These are phyloP conservation scores for Zophobas morio DNA, from an alignment of 1,140 invertebrate genomes.

Conservation along the genomic window DNA sequence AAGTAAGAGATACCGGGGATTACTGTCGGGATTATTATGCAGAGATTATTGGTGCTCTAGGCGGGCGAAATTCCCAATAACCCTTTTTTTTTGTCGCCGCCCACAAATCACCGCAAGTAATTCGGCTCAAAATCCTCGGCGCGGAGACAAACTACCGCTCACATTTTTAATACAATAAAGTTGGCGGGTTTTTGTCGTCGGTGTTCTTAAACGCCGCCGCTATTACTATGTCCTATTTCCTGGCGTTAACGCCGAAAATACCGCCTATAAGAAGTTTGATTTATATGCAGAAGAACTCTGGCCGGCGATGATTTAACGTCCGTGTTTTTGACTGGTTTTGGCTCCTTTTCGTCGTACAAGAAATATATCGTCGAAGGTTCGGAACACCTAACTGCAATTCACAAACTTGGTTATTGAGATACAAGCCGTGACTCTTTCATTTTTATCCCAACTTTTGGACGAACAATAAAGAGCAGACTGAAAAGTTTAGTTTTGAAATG, in stretches of 20 bases:
- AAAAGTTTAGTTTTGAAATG: constrained; percentile 46
- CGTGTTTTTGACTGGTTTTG: constrained; percentile 31
- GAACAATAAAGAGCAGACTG: constrained; percentile 42
- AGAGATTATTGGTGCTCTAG: constrained; percentile 1
- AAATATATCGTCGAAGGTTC: constrained; percentile 24
- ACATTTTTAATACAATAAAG: too few species aligned
- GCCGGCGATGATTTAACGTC: constrained; percentile 21
- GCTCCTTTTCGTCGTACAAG: constrained; percentile 30
- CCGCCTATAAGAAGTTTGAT: constrained; percentile 29
- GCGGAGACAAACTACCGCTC: too few species aligned
- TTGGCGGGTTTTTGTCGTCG: too few species aligned
- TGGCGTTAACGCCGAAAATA: too few species aligned
- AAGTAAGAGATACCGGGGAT: constrained; percentile 22
- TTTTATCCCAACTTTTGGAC: constrained; percentile 44
- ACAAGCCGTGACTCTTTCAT: constrained; percentile 44
- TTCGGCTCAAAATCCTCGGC: too few species aligned
- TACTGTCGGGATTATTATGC: constrained; percentile 33
- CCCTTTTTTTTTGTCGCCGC: neutral
- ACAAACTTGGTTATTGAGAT: constrained; percentile 44
- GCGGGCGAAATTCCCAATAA: constrained; percentile 30
- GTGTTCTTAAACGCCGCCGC: too few species aligned
- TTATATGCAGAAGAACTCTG: constrained; percentile 44
- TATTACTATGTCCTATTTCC: too few species aligned
- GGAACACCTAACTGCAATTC: constrained; percentile 38
- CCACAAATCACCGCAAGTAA: neutral